Conservation (phyloP, 2,113 vertebrate genomes). For the Channa argus region DNA sequence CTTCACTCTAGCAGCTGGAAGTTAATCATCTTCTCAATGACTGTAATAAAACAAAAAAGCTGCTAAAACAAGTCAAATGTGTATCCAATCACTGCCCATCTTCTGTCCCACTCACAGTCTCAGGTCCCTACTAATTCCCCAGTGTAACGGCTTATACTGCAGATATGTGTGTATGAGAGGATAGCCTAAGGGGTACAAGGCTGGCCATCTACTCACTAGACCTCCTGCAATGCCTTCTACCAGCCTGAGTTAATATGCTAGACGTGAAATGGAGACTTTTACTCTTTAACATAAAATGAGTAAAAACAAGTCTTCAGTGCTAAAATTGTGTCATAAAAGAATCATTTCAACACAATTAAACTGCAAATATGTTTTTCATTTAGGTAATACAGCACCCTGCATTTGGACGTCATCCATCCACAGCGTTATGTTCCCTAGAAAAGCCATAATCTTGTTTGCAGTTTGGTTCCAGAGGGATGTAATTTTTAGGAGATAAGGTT, state of each 20-base stretch:
- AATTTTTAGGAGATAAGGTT: too few relatives aligned
- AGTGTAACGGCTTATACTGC: constrained; percentile 16
- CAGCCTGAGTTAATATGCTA: constrained; percentile 6
- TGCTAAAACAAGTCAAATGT: background rate
- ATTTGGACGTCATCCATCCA: too few relatives aligned
- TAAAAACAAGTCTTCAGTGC: too few relatives aligned
- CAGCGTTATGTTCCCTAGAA: too few relatives aligned
- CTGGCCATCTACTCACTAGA: constrained; percentile 49
- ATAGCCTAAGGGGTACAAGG: constrained; percentile 72
- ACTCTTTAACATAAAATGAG: too few relatives aligned
- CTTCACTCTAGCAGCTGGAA: background rate
- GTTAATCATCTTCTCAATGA: background rate
- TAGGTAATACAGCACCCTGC: too few relatives aligned
- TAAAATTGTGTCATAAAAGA: too few relatives aligned
- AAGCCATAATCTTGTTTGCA: too few relatives aligned
- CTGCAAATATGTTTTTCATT: too few relatives aligned
- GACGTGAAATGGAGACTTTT: constrained; percentile 8
- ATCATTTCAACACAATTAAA: too few relatives aligned
- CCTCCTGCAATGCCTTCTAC: constrained; percentile 33
- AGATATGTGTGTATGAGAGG: constrained; percentile 45
- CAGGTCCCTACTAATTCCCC: constrained; percentile 2
- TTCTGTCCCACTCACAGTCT: constrained; percentile 11
- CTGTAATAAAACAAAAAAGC: background rate
- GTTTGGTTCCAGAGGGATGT: too few relatives aligned
- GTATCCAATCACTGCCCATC: background rate